Base-by-base conservation (phyloP, 2,888 invertebrate species). In the Lithosia quadra region DNA sequence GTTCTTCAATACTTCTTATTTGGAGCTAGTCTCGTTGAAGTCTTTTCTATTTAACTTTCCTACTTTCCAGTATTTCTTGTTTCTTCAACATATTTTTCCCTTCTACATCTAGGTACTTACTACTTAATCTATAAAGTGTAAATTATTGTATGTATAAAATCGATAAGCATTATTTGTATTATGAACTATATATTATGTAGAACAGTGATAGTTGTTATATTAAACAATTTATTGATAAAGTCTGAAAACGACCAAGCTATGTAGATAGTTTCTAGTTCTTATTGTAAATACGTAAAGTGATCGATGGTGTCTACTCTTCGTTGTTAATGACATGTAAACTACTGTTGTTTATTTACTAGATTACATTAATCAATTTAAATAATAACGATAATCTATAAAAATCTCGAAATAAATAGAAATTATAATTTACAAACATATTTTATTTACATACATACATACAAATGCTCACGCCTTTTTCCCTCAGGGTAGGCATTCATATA, bases 161-260 rank as follows among this genome's bases (percentile, higher is more conserved):
- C 34, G 64, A 71, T 80, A 80, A 72, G 72, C 71, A 69, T 77
- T 82, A 82, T 76, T 84, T 81, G 75, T 86, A 83, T 76, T 79
- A 79, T 74, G 70, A 80, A 72, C 82, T 78, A 79, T 80, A 65
- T 69, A 73, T 49, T 24, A 24, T 63, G 75, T 81, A 81, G 83
- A 77, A 80, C 84, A 88, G 88, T 85, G 86, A 88, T 88, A 85
- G 84, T 87, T 87, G 81, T 79, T 87, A 86, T 85, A 78, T 78
- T 87, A 86, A 83, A 82, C 83, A 76, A 77, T 84, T 82, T 89
- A 88, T 88, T 88, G 83, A 86, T 89, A 86, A 94, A 94, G 94
- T 94, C 94, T 94, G 95, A 94, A 88, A 92, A 90, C 93, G 94
- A 95, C 94, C 94, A 95, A 95, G 91, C 88, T 90, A 86, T 92